phyloP scores from a whole-genome alignment of 37 sponge, comb jelly and placozoan genomes.

The Dysidea cf. avara region DNA sequence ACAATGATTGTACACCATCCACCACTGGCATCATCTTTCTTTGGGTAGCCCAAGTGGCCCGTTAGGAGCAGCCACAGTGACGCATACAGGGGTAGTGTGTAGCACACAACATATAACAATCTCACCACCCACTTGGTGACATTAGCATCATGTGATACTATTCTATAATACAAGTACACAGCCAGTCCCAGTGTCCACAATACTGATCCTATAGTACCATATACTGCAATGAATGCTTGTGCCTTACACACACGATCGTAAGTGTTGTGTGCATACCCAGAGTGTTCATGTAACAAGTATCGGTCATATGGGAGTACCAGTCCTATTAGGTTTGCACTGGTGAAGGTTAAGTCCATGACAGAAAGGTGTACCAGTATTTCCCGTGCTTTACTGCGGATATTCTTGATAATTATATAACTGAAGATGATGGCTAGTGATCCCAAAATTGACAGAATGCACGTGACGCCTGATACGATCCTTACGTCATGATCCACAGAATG shows the following conservation, averaged over 20 bases:
- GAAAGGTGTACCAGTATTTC: constrained; percentile 55
- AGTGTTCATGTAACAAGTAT: no score
- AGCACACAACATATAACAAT: no score
- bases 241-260: constrained; percentile 51
- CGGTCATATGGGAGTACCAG: constrained; percentile 18
- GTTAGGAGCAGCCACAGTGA: constrained; percentile 39
- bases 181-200: no score
- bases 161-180: no score
- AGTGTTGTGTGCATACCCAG: no score
- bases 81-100: no score
- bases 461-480: constrained; percentile 12
- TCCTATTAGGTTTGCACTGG: constrained; percentile 45
- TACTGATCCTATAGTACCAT: no score
- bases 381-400: constrained; percentile 35
- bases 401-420: constrained; percentile 33
- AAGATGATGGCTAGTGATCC: constrained; percentile 44
- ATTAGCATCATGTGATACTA: no score
- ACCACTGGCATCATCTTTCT: constrained; percentile 63
- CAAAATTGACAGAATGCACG: constrained; percentile 33
- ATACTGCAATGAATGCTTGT: constrained; percentile 62
- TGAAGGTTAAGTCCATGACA: constrained; percentile 34
- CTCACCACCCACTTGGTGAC: no score
- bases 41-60: constrained; percentile 43
- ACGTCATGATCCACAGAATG: no score
- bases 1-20: constrained; percentile 73